A percentile compares a stretch with the other conserved stretches of the same genome.
Conservation (phyloP, 2,797 vertebrate genomes). For the Phyllotis vaccarum region DNA sequence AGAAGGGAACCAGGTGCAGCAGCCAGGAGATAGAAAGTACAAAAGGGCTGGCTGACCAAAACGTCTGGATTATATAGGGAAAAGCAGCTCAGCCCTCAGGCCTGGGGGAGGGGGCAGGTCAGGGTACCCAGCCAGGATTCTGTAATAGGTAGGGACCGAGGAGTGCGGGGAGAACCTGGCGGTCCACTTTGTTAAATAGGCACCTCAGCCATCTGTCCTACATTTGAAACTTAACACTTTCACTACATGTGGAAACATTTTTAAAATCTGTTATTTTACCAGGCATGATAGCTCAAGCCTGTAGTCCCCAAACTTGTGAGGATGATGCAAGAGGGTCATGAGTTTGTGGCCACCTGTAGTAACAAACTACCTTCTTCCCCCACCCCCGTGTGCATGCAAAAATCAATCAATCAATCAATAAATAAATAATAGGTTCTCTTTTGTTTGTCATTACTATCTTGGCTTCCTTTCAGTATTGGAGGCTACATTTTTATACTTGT, state of each 20-base stretch:
- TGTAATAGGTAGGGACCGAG: background rate
- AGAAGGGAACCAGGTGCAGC: background rate
- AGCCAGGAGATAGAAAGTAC: background rate
- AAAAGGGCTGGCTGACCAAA: background rate
- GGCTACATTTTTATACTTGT: conserved; percentile 5
- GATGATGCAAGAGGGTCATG: background rate
- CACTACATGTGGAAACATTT: conserved; percentile 2
- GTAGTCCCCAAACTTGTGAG: background rate
- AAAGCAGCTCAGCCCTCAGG: background rate
- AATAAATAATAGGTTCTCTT: conserved; percentile 39
- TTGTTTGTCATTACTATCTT: conserved; percentile 56
- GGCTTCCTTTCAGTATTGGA: conserved; percentile 42
- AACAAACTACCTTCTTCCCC: background rate
- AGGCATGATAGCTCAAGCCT: background rate
- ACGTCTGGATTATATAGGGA: background rate
- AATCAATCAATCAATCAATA: too few species aligned
- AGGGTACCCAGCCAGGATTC: background rate
- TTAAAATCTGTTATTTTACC: conserved; percentile 11
- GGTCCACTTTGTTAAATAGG: background rate
- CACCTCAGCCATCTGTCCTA: background rate
- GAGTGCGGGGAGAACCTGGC: background rate
- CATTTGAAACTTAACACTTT: background rate
- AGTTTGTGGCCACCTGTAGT: background rate
- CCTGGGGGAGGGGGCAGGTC: background rate
- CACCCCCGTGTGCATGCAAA: too few species aligned